Evolutionary conservation across 2,888 invertebrate species (phyloP).

Genomic region (Cheilosia scutellata): DNA sequence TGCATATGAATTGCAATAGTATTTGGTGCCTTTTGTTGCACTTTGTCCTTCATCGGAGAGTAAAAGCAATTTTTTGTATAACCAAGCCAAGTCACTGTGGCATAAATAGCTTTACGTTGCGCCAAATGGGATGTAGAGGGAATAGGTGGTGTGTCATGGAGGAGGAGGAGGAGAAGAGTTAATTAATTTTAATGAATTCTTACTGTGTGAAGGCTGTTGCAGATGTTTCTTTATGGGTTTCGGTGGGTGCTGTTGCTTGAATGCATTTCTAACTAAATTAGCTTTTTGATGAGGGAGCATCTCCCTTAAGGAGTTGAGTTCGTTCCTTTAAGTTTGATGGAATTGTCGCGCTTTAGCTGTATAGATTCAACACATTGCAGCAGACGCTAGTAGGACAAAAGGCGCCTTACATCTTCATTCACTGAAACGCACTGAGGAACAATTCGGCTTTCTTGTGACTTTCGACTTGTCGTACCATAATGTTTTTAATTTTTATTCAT

Average conservation of each 20-base stretch:
- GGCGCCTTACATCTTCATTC: not conserved
- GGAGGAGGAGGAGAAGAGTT: conserved; percentile 8
- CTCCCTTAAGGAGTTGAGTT: not conserved
- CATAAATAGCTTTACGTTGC: conserved; percentile 37
- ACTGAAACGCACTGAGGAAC: not conserved
- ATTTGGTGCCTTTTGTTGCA: conserved; percentile 56
- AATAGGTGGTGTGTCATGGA: not conserved
- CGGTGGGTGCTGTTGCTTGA: conserved; percentile 8
- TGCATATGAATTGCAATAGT: conserved; percentile 21
- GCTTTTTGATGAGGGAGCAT: conserved; percentile 13
- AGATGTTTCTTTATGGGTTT: conserved; percentile 1
- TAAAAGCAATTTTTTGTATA: conserved; percentile 36
- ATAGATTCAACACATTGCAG: not conserved
- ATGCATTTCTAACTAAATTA: conserved; percentile 24
- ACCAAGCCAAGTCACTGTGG: conserved; percentile 9
- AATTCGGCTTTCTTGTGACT: not conserved
- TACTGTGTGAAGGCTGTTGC: conserved; percentile 27
- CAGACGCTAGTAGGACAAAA: not conserved
- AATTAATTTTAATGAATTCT: conserved; percentile 67
- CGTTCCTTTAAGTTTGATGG: not conserved
- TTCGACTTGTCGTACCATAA: not conserved
- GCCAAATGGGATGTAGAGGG: not conserved
- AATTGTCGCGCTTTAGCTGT: not conserved
- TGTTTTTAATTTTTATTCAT: too few species aligned
- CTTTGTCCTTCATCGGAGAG: conserved; percentile 59